These are phyloP conservation scores for Lanistes nyassanus DNA, from an alignment of 1,140 invertebrate species.

Conservation along the genomic window DNA sequence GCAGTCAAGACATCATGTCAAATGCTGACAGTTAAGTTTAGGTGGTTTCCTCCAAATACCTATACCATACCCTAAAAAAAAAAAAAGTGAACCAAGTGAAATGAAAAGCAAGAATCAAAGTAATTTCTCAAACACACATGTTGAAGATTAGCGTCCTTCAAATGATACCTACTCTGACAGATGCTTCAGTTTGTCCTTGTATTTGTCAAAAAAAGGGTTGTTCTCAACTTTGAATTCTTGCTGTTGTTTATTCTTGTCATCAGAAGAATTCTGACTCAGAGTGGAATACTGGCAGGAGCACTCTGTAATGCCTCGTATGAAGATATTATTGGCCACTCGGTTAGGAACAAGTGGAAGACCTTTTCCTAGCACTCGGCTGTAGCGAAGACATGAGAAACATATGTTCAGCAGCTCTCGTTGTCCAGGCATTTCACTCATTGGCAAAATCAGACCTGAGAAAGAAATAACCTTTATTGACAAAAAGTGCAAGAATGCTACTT, in stretches of 20 bases:
- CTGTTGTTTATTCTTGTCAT: constrained; percentile 1
- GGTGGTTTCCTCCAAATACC: too few relatives aligned
- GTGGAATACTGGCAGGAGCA: constrained; percentile 7
- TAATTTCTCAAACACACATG: too few relatives aligned
- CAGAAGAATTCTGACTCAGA: background rate
- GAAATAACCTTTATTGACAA: too few relatives aligned
- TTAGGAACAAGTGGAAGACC: constrained; percentile 14
- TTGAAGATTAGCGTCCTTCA: too few relatives aligned
- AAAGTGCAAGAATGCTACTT: too few relatives aligned
- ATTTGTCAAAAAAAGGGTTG: constrained; percentile 41
- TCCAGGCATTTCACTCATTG: constrained; percentile 23
- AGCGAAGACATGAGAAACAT: constrained; percentile 22
- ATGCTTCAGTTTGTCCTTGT: constrained; percentile 37
- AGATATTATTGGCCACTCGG: constrained; percentile 1
- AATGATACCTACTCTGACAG: constrained; percentile 32
- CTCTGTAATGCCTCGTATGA: background rate
- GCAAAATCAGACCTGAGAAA: too few relatives aligned
- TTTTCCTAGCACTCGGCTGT: constrained; percentile 8
- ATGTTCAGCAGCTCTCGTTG: constrained; percentile 20
- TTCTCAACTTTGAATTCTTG: constrained; percentile 25
- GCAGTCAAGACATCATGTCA: too few relatives aligned
- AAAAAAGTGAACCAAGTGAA: too few relatives aligned
- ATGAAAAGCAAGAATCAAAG: too few relatives aligned
- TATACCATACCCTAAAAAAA: too few relatives aligned
- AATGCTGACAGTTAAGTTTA: too few relatives aligned